Conservation (phyloP, 2,888 invertebrate genomes). For the Linnaemya vulpina region DNA sequence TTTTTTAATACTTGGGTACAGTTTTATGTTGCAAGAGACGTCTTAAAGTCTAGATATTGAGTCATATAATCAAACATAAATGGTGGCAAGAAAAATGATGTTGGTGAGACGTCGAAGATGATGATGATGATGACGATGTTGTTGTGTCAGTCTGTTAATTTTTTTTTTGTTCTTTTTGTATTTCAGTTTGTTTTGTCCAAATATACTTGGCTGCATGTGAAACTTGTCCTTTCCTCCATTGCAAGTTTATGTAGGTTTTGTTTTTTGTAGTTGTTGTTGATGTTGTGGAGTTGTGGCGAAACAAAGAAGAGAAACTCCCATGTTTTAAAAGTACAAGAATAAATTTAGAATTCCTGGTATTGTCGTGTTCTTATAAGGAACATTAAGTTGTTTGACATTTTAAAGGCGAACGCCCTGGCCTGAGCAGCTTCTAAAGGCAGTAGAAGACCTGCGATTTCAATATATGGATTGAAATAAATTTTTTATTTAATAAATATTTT, state of each 20-base stretch:
- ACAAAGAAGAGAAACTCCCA: constrained; percentile 4
- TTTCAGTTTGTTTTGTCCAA: background rate
- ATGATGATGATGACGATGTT: constrained; percentile 24
- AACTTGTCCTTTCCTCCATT: constrained; percentile 31
- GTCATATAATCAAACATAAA: constrained; percentile 51
- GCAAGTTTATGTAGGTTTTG: constrained; percentile 13
- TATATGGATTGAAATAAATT: background rate
- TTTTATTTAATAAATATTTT: background rate
- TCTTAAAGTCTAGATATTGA: constrained; percentile 60
- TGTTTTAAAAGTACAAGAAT: constrained; percentile 12
- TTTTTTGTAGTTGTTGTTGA: background rate
- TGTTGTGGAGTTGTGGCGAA: constrained; percentile 8
- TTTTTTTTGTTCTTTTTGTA: too few species aligned
- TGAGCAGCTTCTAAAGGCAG: background rate
- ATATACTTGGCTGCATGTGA: background rate
- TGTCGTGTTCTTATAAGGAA: constrained; percentile 1
- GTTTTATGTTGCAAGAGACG: constrained; percentile 57
- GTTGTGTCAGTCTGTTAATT: background rate
- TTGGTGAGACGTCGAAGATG: constrained; percentile 12
- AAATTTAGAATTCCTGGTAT: constrained; percentile 41
- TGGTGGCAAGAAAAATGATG: constrained; percentile 36
- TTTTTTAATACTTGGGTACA: constrained; percentile 38
- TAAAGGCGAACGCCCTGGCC: constrained; percentile 2
- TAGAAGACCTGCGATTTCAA: background rate
- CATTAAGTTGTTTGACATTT: background rate